Base-by-base conservation (phyloP, 2,888 invertebrate species). In the Pachydiplax longipennis region DNA sequence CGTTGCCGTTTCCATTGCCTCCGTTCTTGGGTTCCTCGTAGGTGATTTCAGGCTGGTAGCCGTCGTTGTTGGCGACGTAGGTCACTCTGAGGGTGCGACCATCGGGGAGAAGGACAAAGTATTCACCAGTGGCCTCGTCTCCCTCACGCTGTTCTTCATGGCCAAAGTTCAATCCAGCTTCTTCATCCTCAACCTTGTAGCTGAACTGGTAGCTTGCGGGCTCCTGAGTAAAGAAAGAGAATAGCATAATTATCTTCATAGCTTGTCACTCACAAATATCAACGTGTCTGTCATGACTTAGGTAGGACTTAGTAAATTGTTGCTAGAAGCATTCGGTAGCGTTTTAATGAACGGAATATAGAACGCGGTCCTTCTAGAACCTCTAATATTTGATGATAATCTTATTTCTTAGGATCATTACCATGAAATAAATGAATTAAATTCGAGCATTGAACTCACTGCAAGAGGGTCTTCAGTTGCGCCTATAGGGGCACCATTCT, bases 171-270 rank as follows among this genome's bases (percentile, higher is more conserved):
- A 96, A 96, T 93, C 97, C 97, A 94, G 96, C 96, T 94, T 96
- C 96, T 92, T 95, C 95, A 94, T 97, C 97, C 93, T 97, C 97
- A 93, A 98, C 97, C 94, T 97, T 97, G 94, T 97, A 98, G 93
- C 96, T 96, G 95, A 97, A 98, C 95, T 97, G 96, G 94, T 98
- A 98, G 94, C 97, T 97, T 92, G 97, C 97, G 92, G 97, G 97
- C 94, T 96, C 97, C 97, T 97, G 93, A 35, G 40, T 58, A n/a
- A 22, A 53, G 44, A 81, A 22, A 15, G 22, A 12, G n/a, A 4
- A 40, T n/a, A 40, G 80, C 12, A 35, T 15, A 18, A 35, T 37
- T 80, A 31, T 22, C 22, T 5, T n/a, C n/a, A 22, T 25, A 35
- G 80, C 6, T 80, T 6, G 35, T 80, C 25, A 44, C 44, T 8